Conservation (phyloP, 2,888 invertebrate species). For the Cephalotes varians region DNA sequence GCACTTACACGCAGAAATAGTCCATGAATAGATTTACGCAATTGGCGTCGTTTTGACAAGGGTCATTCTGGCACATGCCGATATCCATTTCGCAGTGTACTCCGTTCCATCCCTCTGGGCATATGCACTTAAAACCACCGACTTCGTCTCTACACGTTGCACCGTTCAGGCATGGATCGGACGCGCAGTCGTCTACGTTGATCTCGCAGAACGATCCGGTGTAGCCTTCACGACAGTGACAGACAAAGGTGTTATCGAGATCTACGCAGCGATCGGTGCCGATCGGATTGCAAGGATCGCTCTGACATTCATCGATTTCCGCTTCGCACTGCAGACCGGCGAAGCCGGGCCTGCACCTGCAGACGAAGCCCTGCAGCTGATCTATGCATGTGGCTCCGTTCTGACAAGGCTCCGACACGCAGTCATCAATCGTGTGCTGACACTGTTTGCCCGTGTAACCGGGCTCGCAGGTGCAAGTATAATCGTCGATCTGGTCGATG, state of each 20-base stretch:
- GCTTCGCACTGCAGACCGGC: slow-evolving; percentile 97
- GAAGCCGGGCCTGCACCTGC: slow-evolving; percentile 97
- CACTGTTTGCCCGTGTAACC: slow-evolving; percentile 97
- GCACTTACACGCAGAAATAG: slow-evolving; percentile 95
- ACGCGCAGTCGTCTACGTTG: slow-evolving; percentile 95
- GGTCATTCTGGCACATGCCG: slow-evolving; percentile 93
- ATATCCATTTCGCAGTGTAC: slow-evolving; percentile 94
- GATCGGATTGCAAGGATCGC: slow-evolving; percentile 95
- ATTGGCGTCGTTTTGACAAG: slow-evolving; percentile 96
- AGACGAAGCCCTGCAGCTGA: slow-evolving; percentile 95
- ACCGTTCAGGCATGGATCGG: slow-evolving; percentile 95
- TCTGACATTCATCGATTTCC: slow-evolving; percentile 96
- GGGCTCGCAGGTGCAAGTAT: slow-evolving; percentile 95
- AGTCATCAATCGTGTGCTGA: slow-evolving; percentile 97
- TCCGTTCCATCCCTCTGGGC: slow-evolving; percentile 95
- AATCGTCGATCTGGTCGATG: slow-evolving; percentile 94
- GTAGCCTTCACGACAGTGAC: slow-evolving; percentile 96
- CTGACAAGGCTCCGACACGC: slow-evolving; percentile 95
- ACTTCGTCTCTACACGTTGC: slow-evolving; percentile 95
- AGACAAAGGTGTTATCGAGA: slow-evolving; percentile 94
- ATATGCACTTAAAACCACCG: slow-evolving; percentile 93
- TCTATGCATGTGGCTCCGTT: slow-evolving; percentile 96
- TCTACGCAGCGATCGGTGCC: slow-evolving; percentile 97
- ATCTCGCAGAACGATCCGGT: slow-evolving; percentile 93
- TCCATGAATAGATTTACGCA: slow-evolving; percentile 97